A percentile compares a stretch with the other conserved stretches of the same genome.
Conservation (phyloP, 2,888 invertebrate genomes). For the Melieria crassipennis region DNA sequence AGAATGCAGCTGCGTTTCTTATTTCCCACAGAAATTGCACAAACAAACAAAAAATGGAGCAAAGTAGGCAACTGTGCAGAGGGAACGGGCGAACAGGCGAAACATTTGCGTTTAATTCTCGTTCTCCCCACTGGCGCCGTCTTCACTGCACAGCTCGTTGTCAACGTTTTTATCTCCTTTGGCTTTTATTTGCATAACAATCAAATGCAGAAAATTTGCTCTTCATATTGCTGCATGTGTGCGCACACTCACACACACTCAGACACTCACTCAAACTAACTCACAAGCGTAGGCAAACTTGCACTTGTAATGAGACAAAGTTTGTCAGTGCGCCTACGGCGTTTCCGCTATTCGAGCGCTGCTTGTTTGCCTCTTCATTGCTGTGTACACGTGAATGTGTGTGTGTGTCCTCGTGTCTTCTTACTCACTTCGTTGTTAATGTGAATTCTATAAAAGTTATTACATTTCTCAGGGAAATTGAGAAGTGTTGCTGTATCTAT, state of each 20-base stretch:
- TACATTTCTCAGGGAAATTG: no score
- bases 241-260: constrained; percentile 13
- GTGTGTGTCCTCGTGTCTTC: no score
- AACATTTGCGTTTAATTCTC: no score
- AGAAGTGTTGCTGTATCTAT: no score
- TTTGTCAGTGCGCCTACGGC: no score
- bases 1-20: constrained; percentile 1
- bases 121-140: no score
- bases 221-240: not conserved
- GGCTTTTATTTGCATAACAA: constrained; percentile 35
- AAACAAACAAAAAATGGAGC: not conserved
- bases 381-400: not conserved
- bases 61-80: not conserved
- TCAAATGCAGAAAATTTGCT: constrained; percentile 37
- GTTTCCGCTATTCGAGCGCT: no score
- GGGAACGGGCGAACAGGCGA: no score
- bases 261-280: not conserved
- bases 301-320: not conserved
- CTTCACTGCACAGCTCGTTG: not conserved
- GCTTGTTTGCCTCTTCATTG: not conserved
- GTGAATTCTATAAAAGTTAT: no score
- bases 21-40: not conserved
- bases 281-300: not conserved
- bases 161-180: not conserved
- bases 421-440: no score